Evolutionary conservation across 2,113 vertebrate species (phyloP).

Genomic region (Lonchura striata): DNA sequence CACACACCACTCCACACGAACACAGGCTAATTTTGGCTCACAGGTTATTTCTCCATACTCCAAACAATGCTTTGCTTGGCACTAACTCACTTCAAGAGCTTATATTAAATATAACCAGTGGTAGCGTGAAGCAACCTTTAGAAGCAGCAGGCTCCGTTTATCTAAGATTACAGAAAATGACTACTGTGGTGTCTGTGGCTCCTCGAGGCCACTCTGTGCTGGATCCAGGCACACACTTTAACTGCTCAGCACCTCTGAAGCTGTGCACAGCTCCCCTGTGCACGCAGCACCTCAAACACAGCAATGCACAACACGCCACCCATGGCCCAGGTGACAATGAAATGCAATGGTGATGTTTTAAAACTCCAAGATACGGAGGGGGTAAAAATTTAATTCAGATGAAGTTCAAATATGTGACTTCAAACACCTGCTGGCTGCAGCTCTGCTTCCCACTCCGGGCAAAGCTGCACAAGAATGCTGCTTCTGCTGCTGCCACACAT

Average conservation of each 20-base stretch:
- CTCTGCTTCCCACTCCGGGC: neutral
- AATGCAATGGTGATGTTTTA: neutral
- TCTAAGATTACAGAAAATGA: neutral
- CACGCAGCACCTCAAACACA: neutral
- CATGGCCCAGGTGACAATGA: neutral
- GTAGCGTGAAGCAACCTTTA: neutral
- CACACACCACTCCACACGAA: constrained; percentile 9
- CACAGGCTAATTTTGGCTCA: constrained; percentile 42
- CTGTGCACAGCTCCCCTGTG: neutral
- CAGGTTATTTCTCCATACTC: constrained; percentile 47
- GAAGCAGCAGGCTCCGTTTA: constrained; percentile 3
- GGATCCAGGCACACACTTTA: neutral
- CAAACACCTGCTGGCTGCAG: neutral
- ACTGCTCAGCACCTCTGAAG: neutral
- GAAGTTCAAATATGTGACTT: neutral
- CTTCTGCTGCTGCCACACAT: neutral
- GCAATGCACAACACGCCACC: neutral
- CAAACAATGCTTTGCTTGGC: constrained; percentile 60
- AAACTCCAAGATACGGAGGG: neutral
- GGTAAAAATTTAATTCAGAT: neutral
- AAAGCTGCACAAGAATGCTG: neutral
- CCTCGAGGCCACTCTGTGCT: neutral
- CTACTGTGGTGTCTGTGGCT: neutral
- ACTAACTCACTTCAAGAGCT: neutral
- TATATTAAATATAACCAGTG: neutral